These are phyloP conservation scores for Ciona savignyi DNA, from an alignment of 23 tunicate species.

Conservation along the genomic window DNA sequence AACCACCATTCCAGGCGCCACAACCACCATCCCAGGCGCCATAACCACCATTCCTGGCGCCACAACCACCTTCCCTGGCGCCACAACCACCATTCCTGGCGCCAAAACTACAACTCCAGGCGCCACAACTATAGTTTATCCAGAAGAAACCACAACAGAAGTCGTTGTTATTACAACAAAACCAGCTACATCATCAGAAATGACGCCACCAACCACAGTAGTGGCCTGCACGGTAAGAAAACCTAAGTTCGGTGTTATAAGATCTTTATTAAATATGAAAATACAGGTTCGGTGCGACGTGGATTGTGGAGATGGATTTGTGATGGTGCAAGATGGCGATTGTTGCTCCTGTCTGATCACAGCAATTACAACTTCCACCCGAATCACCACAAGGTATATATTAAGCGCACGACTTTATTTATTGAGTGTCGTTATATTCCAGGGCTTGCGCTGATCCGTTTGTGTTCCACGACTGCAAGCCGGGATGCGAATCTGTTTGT, in stretches of 20 bases:
- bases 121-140: not conserved
- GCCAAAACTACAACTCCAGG: not conserved
- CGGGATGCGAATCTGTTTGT: slow-evolving; percentile 30
- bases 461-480: slow-evolving; percentile 52
- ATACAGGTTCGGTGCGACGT: not conserved
- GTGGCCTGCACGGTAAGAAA: not conserved
- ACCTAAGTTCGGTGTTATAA: not conserved
- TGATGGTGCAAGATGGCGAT: not conserved
- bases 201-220: not conserved
- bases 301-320: not conserved
- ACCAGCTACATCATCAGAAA: too few species aligned
- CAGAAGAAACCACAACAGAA: not conserved
- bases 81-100: slow-evolving; percentile 5
- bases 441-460: slow-evolving; percentile 61
- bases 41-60: too few species aligned
- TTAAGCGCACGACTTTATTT: too few species aligned
- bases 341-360: not conserved
- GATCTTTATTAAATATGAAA: not conserved
- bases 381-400: not conserved
- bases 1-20: too few species aligned
- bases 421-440: too few species aligned
- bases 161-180: not conserved
- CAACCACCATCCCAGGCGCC: too few species aligned
- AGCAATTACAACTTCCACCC: not conserved
- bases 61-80: slow-evolving; percentile 7